A percentile compares a stretch with the other conserved stretches of the same genome.
These are phyloP conservation scores for Meandrusa payeni DNA, from an alignment of 2,888 invertebrate species.

Conservation along the genomic window DNA sequence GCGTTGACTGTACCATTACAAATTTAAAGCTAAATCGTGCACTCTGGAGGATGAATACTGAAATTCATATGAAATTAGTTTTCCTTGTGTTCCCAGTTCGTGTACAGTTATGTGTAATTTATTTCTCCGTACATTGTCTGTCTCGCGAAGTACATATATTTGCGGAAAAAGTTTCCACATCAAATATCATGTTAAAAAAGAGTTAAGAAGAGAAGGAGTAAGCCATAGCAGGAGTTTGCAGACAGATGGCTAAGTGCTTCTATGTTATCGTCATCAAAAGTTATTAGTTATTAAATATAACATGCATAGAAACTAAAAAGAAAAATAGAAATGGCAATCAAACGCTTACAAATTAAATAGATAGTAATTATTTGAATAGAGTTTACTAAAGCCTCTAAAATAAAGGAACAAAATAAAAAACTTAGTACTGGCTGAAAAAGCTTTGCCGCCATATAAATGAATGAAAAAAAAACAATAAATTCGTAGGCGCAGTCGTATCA, in stretches of 20 bases:
- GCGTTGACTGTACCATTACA: slow-evolving; percentile 2
- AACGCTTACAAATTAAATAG: no score
- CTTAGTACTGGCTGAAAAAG: slow-evolving; percentile 11
- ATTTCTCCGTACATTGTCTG: slow-evolving; percentile 5
- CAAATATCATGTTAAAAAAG: no score
- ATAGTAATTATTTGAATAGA: no score
- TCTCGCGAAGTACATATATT: neutral
- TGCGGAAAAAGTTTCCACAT: slow-evolving; percentile 4
- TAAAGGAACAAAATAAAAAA: no score
- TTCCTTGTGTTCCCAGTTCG: slow-evolving; percentile 8
- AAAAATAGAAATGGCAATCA: no score
- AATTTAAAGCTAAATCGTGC: slow-evolving; percentile 8
- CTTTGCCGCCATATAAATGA: neutral
- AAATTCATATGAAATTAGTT: slow-evolving; percentile 15
- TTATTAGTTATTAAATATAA: no score
- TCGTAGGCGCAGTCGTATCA: slow-evolving; percentile 37
- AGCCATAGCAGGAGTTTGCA: no score
- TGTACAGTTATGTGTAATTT: slow-evolving; percentile 13
- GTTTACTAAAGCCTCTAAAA: no score
- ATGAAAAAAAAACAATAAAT: slow-evolving; percentile 40
- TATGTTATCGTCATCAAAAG: no score
- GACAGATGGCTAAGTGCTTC: no score
- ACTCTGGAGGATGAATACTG: neutral
- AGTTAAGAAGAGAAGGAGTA: no score
- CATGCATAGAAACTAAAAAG: no score